These are phyloP conservation scores for Acanthurus leucopareius DNA, from an alignment of 2,797 vertebrate genomes.

Conservation along the genomic window DNA sequence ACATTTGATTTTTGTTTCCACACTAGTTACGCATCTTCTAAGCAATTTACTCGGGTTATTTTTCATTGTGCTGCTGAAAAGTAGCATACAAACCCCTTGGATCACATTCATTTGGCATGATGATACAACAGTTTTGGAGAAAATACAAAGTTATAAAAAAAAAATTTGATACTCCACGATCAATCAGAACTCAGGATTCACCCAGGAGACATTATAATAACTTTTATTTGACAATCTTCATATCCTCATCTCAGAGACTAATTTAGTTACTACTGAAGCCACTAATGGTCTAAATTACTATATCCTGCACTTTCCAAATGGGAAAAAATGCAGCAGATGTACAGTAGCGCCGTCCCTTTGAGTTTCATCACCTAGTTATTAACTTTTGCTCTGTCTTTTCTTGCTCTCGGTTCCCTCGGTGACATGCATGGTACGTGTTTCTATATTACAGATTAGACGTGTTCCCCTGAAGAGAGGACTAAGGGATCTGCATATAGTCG, in stretches of 20 bases:
- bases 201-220: conserved; percentile 46
- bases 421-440: conserved; percentile 2
- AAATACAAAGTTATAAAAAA: conserved; percentile 49
- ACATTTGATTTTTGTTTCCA: conserved; percentile 13
- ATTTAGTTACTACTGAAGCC: conserved; percentile 55
- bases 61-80: conserved; percentile 31
- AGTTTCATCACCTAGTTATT: conserved; percentile 63
- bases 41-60: conserved; percentile 30
- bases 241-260: conserved; percentile 47
- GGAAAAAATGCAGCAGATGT: conserved; percentile 33
- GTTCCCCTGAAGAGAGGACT: conserved; percentile 35
- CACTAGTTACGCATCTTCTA: background rate
- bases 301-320: conserved; percentile 45
- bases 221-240: conserved; percentile 53
- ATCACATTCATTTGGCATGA: conserved; percentile 38
- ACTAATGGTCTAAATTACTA: conserved; percentile 54
- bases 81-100: conserved; percentile 26
- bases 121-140: conserved; percentile 43
- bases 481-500: conserved; percentile 52
- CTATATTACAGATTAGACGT: conserved; percentile 62
- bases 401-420: conserved; percentile 34
- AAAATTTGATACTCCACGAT: conserved; percentile 47
- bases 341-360: conserved; percentile 34
- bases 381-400: conserved; percentile 58
- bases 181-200: conserved; percentile 45